Evolutionary conservation across 2,888 invertebrate genomes (phyloP).

Genomic region (Morpho helenor): DNA sequence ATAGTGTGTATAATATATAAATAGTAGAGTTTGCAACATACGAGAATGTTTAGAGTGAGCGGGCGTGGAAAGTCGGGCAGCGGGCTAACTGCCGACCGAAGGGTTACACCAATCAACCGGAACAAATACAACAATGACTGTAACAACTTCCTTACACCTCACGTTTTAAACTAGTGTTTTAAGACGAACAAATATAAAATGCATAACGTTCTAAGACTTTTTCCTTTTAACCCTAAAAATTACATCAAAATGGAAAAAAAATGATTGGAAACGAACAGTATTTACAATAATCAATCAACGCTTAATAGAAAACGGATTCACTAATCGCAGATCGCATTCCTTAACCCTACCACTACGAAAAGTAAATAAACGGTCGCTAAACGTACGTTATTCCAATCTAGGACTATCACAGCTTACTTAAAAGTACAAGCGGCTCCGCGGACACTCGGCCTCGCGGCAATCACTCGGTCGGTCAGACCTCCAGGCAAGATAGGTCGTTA

Average conservation of each 20-base stretch:
- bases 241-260: slow-evolving; percentile 67
- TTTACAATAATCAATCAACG: slow-evolving; percentile 59
- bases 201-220: slow-evolving; percentile 62
- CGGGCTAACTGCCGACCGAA: too few relatives aligned
- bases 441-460: slow-evolving; percentile 13
- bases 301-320: slow-evolving; percentile 8
- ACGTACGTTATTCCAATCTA: slow-evolving; percentile 57
- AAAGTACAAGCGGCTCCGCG: slow-evolving; percentile 40
- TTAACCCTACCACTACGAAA: slow-evolving; percentile 58
- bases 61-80: too few relatives aligned
- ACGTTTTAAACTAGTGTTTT: slow-evolving; percentile 42
- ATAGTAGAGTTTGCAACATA: slow-evolving; percentile 17
- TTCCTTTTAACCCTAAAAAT: slow-evolving; percentile 50
- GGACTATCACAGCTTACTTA: slow-evolving; percentile 73
- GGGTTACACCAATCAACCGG: slow-evolving; percentile 45
- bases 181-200: slow-evolving; percentile 69
- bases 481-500: slow-evolving; percentile 19
- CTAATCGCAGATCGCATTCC: slow-evolving; percentile 29
- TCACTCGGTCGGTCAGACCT: background rate
- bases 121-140: slow-evolving; percentile 57
- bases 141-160: slow-evolving; percentile 60
- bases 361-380: slow-evolving; percentile 45
- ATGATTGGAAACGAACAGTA: slow-evolving; percentile 58
- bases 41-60: background rate
- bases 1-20: slow-evolving; percentile 30